Evolutionary conservation across 2,888 invertebrate genomes (phyloP).

Genomic region (Cremastinae sp.): DNA sequence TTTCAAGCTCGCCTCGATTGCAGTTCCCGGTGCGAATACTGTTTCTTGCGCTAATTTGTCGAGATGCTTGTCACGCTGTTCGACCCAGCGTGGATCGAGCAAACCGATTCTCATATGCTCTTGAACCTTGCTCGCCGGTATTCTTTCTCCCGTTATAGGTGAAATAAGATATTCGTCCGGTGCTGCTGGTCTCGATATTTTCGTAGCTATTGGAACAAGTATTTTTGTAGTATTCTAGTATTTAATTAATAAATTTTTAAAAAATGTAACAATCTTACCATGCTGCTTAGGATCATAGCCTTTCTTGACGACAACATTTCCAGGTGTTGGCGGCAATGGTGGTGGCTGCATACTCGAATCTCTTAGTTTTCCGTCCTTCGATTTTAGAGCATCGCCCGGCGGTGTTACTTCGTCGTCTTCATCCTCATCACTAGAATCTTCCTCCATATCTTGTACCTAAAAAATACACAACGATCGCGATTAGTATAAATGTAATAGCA

Average conservation of each 20-base stretch:
- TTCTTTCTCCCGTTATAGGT: conserved; percentile 98
- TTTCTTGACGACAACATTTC: conserved; percentile 95
- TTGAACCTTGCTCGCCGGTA: conserved; percentile 97
- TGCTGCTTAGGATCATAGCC: conserved; percentile 97
- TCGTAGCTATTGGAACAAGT: no score
- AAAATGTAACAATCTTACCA: conserved; percentile 69
- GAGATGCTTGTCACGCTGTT: conserved; percentile 95
- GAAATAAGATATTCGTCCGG: conserved; percentile 97
- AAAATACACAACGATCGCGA: neutral
- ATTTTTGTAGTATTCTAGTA: no score
- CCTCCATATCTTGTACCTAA: conserved; percentile 94
- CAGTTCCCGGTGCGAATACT: conserved; percentile 88
- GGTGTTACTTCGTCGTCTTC: conserved; percentile 78
- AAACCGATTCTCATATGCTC: conserved; percentile 99
- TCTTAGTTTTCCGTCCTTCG: conserved; percentile 80
- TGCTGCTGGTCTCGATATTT: conserved; percentile 84
- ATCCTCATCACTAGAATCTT: conserved; percentile 89
- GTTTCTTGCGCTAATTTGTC: conserved; percentile 96
- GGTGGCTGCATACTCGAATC: conserved; percentile 82
- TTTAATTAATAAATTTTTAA: neutral
- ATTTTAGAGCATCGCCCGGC: conserved; percentile 73
- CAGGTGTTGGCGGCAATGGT: conserved; percentile 92
- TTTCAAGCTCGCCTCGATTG: conserved; percentile 97
- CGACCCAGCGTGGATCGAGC: conserved; percentile 98
- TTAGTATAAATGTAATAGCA: neutral